Evolutionary conservation across 2,797 vertebrate genomes (phyloP), one percentile per base, ranked within the genome.

Genomic region (Scyliorhinus canicula): DNA sequence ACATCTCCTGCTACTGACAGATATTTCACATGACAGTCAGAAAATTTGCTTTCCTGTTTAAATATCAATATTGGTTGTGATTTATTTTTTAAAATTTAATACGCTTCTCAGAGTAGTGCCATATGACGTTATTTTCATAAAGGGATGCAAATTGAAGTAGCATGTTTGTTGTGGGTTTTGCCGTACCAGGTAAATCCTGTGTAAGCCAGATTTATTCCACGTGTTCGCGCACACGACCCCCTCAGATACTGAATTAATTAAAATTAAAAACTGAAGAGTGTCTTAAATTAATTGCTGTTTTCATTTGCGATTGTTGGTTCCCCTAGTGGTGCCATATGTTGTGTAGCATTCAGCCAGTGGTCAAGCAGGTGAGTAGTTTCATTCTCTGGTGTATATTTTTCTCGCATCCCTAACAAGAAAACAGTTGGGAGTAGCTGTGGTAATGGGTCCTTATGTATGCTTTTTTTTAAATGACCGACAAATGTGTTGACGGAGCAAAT

Each of bases 111-210:
- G 57, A 94, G 19, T 93, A 44, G 47, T 69, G 65, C 67, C 67
- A 71, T 93, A 52, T 67, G 47, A 71, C 7, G 50, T 55, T 88
- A 16, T 71, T 40, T 65, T 94, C 65, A 0, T 69, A 71, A 69
- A 50, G 93, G 65, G 44, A 93, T 69, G 65, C 44, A 93, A 47
- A 31, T 93, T 94, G 93, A 74, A 94, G 67, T 67, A 19, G 91
- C 47, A 74, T 16, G 19, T 52, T 55, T 50, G 74, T 71, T n/a
- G 35, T 35, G 14, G 44, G 21, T 93, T 24, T 93, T 93, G 91
- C 63, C n/a, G 14, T 16, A 47, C 44, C 9, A 90, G 35, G 55
- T 63, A 24, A 40, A 40, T 7, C 2, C 21, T 24, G n/a, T 63
- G 4, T n/a, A 24, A 65, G 40, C 21, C 19, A 40, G 60, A 63